Conservation (phyloP, 2,797 vertebrate species). For the Danio kyathit region DNA sequence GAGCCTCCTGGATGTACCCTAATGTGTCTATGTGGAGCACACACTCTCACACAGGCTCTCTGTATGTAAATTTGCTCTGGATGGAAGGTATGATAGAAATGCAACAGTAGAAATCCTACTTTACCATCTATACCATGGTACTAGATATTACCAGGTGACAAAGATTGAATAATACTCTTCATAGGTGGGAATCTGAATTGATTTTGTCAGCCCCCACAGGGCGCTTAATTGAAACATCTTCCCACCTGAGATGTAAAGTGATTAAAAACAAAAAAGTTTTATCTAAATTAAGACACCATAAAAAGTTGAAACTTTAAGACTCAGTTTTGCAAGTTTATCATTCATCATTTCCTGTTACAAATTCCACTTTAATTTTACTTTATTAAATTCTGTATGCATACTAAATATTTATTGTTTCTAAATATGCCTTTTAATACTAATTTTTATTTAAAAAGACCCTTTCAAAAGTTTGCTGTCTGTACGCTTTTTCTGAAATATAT, state of each 20-base stretch:
- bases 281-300: background rate
- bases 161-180: background rate
- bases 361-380: background rate
- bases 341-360: too few species aligned
- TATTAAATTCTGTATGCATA: background rate
- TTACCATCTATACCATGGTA: background rate
- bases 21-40: constrained; percentile 54
- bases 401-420: background rate
- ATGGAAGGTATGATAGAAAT: constrained; percentile 34
- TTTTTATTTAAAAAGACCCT: too few species aligned
- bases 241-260: background rate
- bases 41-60: constrained; percentile 36
- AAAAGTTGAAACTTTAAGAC: background rate
- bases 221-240: background rate
- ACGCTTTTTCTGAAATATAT: too few species aligned
- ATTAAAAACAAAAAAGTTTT: background rate
- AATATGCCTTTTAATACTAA: too few species aligned
- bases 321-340: too few species aligned
- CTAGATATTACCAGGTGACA: background rate
- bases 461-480: too few species aligned
- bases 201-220: background rate
- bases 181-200: background rate
- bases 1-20: constrained; percentile 63
- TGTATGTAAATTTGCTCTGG: constrained; percentile 59
- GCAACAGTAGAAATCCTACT: background rate